Base-by-base conservation (phyloP, 2,113 vertebrate genomes). In the Gymnorhina tibicen region DNA sequence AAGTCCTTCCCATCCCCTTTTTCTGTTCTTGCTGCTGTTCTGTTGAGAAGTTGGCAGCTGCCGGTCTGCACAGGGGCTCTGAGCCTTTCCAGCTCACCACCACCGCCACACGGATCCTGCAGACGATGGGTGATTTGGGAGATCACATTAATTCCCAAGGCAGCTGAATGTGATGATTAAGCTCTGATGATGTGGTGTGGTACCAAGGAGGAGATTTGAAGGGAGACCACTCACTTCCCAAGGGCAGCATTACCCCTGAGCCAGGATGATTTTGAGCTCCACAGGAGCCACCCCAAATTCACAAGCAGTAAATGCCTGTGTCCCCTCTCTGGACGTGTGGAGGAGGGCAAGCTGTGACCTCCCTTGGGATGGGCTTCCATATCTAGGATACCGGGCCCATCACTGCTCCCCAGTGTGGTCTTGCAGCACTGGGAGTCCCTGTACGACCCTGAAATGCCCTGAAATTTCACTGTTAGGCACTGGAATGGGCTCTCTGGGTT, bases 331-430 rank as follows among this genome's bases (percentile, higher is more conserved):
- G 66, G 55, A 53, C 37, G 23, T 13, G 62, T 2, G 24, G 46
- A 27, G 41, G 17, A 66, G 15, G 24, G 8, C 16, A 56, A 27
- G 66, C 33, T 33, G 22, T 2, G 12, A 49, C 26, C 14, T 76
- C 7, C 8, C 15, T 35, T 44, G n/a, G 35, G 53, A 41, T 30
- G 28, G 28, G 9, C 11, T 6, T 27, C 23, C 47, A n/a, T 0
- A 0, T 77, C 14, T 27, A 7, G 44, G 46, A 11, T 32, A 28
- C 0, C 53, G 58, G 26, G 63, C 44, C 28, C 64, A 55, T 9
- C 35, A 24, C 0, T 2, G 6, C 35, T 1, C 23, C 28, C 32
- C 49, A 53, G 32, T 1, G 23, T 46, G 59, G 47, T 42, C 26
- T 23, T 39, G n/a, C n/a, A 67, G 47, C 68, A 62, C 47, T 4